Conservation (phyloP, 2,888 invertebrate species). For the Suillia variegata region DNA sequence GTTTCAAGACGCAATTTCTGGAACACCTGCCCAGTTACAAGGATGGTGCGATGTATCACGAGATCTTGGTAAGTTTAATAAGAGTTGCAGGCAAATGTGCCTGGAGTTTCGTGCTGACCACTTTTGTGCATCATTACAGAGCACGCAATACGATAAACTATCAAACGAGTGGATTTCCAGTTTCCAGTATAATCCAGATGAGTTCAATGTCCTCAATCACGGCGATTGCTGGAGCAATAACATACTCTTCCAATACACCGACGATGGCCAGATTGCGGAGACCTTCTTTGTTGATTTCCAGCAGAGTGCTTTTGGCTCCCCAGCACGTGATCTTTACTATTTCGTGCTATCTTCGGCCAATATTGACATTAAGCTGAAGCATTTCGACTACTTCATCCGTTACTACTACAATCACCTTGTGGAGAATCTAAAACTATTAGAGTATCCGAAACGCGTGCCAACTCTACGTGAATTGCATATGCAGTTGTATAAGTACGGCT, state of each 20-base stretch:
- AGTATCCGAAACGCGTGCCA: conserved; percentile 43
- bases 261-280: conserved; percentile 40
- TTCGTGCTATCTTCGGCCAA: conserved; percentile 50
- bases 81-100: too few species aligned
- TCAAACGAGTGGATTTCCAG: too few species aligned
- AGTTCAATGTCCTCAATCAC: conserved; percentile 48
- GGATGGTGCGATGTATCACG: conserved; percentile 33
- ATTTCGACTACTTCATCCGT: conserved; percentile 52
- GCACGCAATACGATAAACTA: too few species aligned
- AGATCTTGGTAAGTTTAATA: conserved; percentile 42
- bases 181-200: conserved; percentile 31
- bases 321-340: conserved; percentile 47
- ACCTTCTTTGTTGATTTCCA: conserved; percentile 53
- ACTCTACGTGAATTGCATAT: conserved; percentile 43
- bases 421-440: conserved; percentile 42
- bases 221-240: conserved; percentile 54
- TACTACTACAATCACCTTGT: conserved; percentile 50
- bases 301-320: conserved; percentile 43
- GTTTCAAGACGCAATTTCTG: conserved; percentile 23
- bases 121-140: not conserved
- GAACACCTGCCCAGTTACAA: conserved; percentile 31
- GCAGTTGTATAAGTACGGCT: conserved; percentile 39
- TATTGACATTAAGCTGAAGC: conserved; percentile 45
- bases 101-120: not conserved
- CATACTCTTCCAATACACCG: conserved; percentile 45